These are phyloP conservation scores for Sapajus apella DNA, from an alignment of 2,113 vertebrate species.

Conservation along the genomic window DNA sequence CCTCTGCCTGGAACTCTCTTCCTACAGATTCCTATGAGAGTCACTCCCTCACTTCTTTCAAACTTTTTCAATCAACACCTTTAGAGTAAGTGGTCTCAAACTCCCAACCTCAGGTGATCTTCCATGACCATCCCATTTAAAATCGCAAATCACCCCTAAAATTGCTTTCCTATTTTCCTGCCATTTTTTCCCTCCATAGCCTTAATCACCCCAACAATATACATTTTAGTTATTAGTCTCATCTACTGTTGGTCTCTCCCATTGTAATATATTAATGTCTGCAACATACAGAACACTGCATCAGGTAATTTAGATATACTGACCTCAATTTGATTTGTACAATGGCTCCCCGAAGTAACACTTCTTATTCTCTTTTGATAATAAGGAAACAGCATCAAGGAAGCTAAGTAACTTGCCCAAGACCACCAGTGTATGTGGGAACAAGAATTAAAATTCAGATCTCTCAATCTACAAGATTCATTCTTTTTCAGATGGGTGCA, in stretches of 20 bases:
- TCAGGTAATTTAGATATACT: not conserved
- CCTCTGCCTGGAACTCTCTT: not conserved
- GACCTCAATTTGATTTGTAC: not conserved
- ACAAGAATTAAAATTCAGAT: not conserved
- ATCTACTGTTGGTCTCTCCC: not conserved
- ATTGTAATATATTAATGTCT: not conserved
- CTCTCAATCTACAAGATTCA: not conserved
- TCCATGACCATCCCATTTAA: not conserved
- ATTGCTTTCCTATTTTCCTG: not conserved
- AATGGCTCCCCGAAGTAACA: not conserved
- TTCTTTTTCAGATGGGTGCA: not conserved
- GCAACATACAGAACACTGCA: not conserved
- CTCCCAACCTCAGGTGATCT: not conserved
- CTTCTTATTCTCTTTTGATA: constrained; percentile 10
- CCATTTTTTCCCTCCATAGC: not conserved
- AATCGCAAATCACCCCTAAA: not conserved
- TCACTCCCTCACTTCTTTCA: not conserved
- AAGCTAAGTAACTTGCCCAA: not conserved
- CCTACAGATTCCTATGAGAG: not conserved
- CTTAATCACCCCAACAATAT: not conserved
- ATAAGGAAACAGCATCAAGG: not conserved
- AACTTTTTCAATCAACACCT: not conserved
- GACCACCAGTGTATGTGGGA: accelerated
- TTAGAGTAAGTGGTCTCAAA: not conserved
- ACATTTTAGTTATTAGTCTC: not conserved